Conservation (phyloP, 2,888 invertebrate species). For the Gymnosoma rotundatum region DNA sequence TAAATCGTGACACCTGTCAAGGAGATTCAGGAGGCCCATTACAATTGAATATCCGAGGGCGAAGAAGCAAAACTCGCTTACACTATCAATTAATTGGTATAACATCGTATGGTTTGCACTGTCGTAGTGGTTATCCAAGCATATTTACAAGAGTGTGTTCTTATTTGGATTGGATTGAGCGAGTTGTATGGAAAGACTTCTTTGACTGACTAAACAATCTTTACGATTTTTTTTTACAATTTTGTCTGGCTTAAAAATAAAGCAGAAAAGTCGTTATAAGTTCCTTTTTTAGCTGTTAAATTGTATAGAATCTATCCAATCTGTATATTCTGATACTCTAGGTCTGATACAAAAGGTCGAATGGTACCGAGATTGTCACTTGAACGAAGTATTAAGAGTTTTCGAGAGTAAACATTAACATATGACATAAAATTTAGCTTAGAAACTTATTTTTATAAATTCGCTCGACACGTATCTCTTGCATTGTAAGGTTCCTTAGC, state of each 20-base stretch:
- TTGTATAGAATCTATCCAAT: slow-evolving; percentile 73
- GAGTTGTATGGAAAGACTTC: slow-evolving; percentile 74
- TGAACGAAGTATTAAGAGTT: slow-evolving; percentile 25
- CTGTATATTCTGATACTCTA: slow-evolving; percentile 72
- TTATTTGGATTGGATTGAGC: slow-evolving; percentile 81
- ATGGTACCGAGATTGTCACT: no score
- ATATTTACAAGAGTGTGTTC: slow-evolving; percentile 79
- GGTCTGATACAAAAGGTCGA: slow-evolving; percentile 61
- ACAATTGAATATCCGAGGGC: slow-evolving; percentile 77
- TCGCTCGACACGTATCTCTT: slow-evolving; percentile 75
- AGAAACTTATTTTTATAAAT: not conserved
- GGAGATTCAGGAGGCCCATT: slow-evolving; percentile 81
- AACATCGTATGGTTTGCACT: slow-evolving; percentile 80
- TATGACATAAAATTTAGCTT: not conserved
- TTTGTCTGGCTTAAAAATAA: slow-evolving; percentile 8
- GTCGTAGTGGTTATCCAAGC: slow-evolving; percentile 78
- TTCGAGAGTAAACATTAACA: slow-evolving; percentile 61
- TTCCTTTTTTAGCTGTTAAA: slow-evolving; percentile 34
- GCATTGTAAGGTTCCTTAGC: slow-evolving; percentile 74
- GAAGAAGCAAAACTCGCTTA: slow-evolving; percentile 71
- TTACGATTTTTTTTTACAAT: not conserved
- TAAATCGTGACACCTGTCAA: slow-evolving; percentile 80
- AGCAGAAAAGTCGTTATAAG: slow-evolving; percentile 15
- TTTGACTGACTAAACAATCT: slow-evolving; percentile 4
- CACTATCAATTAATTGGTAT: slow-evolving; percentile 80